Percentiles rank a stretch among this genome's conserved stretches.
phyloP scores from a whole-genome alignment of 2,888 invertebrate species.

The Argyresthia albistria region DNA sequence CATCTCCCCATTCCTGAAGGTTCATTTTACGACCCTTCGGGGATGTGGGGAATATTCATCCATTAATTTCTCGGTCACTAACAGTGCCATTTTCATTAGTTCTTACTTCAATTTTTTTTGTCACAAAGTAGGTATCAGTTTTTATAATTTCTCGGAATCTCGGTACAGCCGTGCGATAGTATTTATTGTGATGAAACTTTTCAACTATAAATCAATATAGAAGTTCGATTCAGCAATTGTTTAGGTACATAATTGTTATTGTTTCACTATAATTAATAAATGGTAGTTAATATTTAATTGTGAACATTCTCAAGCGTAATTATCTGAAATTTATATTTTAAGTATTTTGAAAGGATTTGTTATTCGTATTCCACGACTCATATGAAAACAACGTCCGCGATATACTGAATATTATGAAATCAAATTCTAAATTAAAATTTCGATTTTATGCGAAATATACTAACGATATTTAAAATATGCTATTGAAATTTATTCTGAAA shows the following conservation, averaged over 20 bases:
- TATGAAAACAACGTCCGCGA: conserved; percentile 32
- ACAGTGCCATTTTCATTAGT: too few species aligned
- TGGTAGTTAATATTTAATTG: too few species aligned
- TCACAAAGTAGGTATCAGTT: background rate
- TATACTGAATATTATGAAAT: conserved; percentile 26
- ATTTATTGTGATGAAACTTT: conserved; percentile 63
- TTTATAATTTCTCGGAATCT: background rate
- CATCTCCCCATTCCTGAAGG: background rate
- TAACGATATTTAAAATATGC: conserved; percentile 29
- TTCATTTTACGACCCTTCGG: too few species aligned
- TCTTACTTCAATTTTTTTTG: background rate
- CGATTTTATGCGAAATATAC: conserved; percentile 37
- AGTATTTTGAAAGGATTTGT: conserved; percentile 19
- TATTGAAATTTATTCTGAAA: conserved; percentile 35
- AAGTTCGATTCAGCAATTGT: conserved; percentile 28
- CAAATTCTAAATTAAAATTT: conserved; percentile 49
- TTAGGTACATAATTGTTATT: conserved; percentile 19
- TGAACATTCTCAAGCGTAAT: background rate
- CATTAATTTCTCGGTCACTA: background rate
- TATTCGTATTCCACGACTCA: conserved; percentile 36
- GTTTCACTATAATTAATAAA: background rate
- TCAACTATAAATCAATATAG: conserved; percentile 35
- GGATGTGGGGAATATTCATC: too few species aligned
- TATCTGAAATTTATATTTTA: background rate
- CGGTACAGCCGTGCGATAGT: conserved; percentile 24